Evolutionary conservation across 2,797 vertebrate genomes (phyloP), one percentile per base, ranked within the genome.

Genomic region (Eptatretus atami): DNA sequence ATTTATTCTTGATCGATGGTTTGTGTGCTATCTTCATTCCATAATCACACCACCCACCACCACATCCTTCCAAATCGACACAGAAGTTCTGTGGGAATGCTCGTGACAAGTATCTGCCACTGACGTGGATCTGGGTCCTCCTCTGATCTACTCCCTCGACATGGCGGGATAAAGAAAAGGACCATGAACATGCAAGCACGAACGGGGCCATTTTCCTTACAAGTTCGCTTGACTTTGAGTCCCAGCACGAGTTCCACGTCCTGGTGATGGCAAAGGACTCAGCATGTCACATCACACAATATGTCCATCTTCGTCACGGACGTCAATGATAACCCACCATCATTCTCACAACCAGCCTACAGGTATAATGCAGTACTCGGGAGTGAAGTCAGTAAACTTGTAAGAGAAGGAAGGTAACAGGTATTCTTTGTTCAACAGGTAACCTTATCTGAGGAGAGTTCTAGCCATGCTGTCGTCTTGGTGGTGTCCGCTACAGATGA

Each of bases 61-160:
- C 19, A 19, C 19, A 19, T 19, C 19, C 19, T 19, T 19, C 57
- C 64, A 57, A 53, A 14, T 64, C 14, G 2, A 14, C 15, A 11
- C 76, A 98, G 92, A 94, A 78, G 82, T 0, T 67, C 85, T 53
- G 77, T 98, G 65, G 92, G 90, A 67, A 80, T 85, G 3, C 84
- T 94, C 77, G 88, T 99, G 68, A 83, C 83, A 52, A 78, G 83
- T 95, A 71, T 96, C 92, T 0, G 92, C 86, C 5, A 99, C 96
- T 0, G 92, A 99, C 0, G 92, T 99, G 63, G 92, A 99, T 70
- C 94, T 86, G 0, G 82, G 84, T 64, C 92, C 92, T 0, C 76
- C 74, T 1, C 77, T 99, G n/a, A 80, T 82, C 71, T 99, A 96
- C 72, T 71, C 74, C 1, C 72, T 99, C 52, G 31, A 8, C 31